These are phyloP conservation scores for Anoplopoma fimbria DNA, from an alignment of 2,113 vertebrate genomes.

Conservation along the genomic window DNA sequence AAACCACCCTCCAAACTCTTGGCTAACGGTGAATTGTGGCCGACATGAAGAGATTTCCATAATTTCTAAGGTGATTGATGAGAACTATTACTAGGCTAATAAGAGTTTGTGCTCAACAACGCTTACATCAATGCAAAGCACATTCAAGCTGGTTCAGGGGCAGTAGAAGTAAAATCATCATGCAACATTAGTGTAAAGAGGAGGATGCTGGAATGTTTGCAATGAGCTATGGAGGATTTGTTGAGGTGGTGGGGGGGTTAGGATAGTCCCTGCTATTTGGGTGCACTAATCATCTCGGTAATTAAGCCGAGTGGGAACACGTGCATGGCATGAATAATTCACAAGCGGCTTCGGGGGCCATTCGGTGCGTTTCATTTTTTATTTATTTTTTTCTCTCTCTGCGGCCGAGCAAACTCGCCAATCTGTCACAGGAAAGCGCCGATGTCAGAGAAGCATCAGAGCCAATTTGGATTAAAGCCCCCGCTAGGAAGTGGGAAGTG, in stretches of 20 bases:
- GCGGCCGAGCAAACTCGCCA: slow-evolving; percentile 19
- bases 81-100: background rate
- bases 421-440: slow-evolving; percentile 47
- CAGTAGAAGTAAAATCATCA: slow-evolving; percentile 16
- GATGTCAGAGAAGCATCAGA: slow-evolving; percentile 49
- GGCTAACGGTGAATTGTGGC: background rate
- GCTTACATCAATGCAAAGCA: slow-evolving; percentile 17
- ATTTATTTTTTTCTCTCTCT: too few species aligned
- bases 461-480: slow-evolving; percentile 65
- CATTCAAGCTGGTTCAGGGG: slow-evolving; percentile 14
- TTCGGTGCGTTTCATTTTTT: slow-evolving; percentile 42
- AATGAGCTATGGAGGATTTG: slow-evolving; percentile 20
- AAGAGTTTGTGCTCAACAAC: slow-evolving; percentile 2
- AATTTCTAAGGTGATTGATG: slow-evolving; percentile 29
- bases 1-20: background rate
- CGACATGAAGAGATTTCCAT: slow-evolving; percentile 16
- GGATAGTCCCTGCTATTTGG: slow-evolving; percentile 45
- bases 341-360: slow-evolving; percentile 50
- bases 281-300: slow-evolving; percentile 62
- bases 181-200: background rate
- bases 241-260: slow-evolving; percentile 23
- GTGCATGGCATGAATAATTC: slow-evolving; percentile 73
- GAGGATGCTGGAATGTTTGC: slow-evolving; percentile 19
- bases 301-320: slow-evolving; percentile 68
- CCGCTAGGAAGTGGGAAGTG: slow-evolving; percentile 38